Conservation (phyloP, 1,140 invertebrate species). For the Mesaphorura yosii region DNA sequence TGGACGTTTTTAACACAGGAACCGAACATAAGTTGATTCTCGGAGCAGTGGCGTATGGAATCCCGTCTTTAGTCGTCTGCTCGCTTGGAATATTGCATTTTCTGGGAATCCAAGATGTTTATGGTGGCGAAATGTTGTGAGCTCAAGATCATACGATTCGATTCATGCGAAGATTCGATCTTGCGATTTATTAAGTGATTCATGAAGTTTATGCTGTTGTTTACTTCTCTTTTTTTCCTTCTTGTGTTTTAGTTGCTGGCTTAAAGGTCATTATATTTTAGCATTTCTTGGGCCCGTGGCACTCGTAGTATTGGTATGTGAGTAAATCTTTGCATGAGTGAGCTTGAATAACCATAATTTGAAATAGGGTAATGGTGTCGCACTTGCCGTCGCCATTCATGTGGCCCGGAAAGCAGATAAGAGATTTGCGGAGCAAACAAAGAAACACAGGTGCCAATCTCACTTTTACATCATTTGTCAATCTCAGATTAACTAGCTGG, state of each 20-base stretch:
- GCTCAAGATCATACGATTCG: too few relatives aligned
- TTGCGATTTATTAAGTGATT: not conserved
- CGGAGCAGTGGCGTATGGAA: constrained; percentile 41
- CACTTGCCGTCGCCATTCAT: constrained; percentile 17
- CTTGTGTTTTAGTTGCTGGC: constrained; percentile 26
- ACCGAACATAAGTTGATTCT: constrained; percentile 18
- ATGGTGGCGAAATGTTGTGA: constrained; percentile 30
- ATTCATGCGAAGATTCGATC: too few relatives aligned
- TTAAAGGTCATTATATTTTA: constrained; percentile 27
- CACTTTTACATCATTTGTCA: not conserved
- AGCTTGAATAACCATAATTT: not conserved
- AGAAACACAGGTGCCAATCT: constrained; percentile 16
- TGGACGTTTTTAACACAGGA: constrained; percentile 33
- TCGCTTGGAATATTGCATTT: constrained; percentile 33
- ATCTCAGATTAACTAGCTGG: not conserved
- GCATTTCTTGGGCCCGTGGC: constrained; percentile 25
- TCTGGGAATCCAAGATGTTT: constrained; percentile 16
- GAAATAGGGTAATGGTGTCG: constrained; percentile 23
- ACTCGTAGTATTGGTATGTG: constrained; percentile 11
- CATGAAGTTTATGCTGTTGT: not conserved
- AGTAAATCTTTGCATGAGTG: not conserved
- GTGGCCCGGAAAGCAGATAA: too few relatives aligned
- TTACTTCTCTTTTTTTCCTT: not conserved
- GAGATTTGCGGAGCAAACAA: not conserved
- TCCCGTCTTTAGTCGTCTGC: constrained; percentile 37